phyloP scores from a whole-genome alignment of 2,113 vertebrate species.

The Ctenomys sociabilis region DNA sequence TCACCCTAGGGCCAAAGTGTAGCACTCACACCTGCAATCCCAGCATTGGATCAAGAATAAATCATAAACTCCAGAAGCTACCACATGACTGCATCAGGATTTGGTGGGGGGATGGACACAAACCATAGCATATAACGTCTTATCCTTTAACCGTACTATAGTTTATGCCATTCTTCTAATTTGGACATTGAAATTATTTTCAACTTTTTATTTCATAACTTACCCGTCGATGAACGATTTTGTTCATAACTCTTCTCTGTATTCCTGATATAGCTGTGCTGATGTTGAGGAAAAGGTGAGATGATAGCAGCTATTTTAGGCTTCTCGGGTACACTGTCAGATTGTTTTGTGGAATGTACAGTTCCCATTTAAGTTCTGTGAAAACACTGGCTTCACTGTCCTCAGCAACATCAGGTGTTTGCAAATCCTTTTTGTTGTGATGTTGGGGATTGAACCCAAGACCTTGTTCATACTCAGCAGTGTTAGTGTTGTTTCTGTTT shows the following conservation, averaged over 20 bases:
- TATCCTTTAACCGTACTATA: neutral
- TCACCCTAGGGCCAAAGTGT: too few species aligned
- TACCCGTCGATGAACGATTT: neutral
- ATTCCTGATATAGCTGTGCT: neutral
- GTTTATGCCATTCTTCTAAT: neutral
- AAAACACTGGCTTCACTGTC: accelerated
- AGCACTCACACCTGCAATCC: too few species aligned
- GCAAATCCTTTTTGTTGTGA: neutral
- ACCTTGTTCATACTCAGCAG: neutral
- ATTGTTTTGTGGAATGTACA: neutral
- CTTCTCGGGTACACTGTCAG: accelerated
- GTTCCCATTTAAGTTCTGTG: accelerated
- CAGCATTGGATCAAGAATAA: too few species aligned
- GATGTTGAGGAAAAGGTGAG: neutral
- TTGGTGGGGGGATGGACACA: too few species aligned
- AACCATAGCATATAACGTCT: neutral
- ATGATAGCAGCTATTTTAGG: neutral
- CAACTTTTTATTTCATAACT: neutral
- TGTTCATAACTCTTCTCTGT: neutral
- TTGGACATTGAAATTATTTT: neutral
- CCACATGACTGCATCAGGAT: too few species aligned
- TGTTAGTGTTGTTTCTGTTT: neutral
- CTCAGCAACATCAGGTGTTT: neutral
- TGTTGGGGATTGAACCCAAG: too few species aligned
- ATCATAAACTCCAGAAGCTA: too few species aligned